phyloP scores from a whole-genome alignment of 92 coral and sea anemone genomes.

The Scolanthus callimorphus region DNA sequence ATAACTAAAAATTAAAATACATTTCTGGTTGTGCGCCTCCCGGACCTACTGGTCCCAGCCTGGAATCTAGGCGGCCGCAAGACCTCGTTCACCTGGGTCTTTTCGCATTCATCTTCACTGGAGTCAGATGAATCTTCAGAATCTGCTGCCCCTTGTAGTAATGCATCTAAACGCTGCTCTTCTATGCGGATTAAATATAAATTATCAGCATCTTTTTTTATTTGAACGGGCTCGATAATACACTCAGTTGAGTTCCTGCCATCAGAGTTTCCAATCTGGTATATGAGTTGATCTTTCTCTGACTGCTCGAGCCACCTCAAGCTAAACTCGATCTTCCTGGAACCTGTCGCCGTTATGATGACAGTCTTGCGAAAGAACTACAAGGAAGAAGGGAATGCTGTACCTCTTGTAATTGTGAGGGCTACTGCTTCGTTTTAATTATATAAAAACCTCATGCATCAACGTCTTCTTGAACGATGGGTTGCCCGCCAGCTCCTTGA shows the following conservation, averaged over 20 bases:
- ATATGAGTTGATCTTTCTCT: not conserved
- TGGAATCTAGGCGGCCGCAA: too few relatives aligned
- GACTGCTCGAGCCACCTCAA: not conserved
- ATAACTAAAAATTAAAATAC: too few relatives aligned
- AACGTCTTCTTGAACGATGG: not conserved
- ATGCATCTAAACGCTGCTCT: too few relatives aligned
- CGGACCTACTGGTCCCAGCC: too few relatives aligned
- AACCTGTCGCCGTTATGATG: not conserved
- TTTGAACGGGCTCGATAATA: not conserved
- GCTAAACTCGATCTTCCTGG: not conserved
- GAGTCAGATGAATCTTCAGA: too few relatives aligned
- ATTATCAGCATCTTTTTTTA: too few relatives aligned
- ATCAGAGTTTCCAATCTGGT: not conserved
- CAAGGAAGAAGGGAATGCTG: not conserved
- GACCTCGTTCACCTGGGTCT: too few relatives aligned
- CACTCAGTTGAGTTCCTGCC: not conserved
- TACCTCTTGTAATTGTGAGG: not conserved
- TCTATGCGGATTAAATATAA: too few relatives aligned
- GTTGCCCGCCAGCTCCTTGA: not conserved
- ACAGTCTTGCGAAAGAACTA: not conserved
- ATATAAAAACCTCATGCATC: not conserved
- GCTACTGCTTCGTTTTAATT: not conserved
- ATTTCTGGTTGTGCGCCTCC: too few relatives aligned
- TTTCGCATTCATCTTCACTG: too few relatives aligned
- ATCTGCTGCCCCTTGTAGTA: too few relatives aligned